Conservation (phyloP, 2,888 invertebrate species). For the Dysmachus trigonus region DNA sequence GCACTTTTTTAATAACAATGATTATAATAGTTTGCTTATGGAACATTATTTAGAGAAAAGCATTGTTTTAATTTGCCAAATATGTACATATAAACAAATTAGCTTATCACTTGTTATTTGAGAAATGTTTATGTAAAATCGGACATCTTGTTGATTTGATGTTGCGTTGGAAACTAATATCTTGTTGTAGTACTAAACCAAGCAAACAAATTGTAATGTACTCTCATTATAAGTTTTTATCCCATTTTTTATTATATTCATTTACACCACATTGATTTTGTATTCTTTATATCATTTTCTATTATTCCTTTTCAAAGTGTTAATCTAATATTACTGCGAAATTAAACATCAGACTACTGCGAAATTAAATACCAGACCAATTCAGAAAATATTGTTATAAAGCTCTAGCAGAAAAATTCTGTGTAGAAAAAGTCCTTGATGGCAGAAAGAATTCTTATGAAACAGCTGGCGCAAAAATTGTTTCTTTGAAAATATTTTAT, state of each 20-base stretch:
- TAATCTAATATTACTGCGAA: not conserved
- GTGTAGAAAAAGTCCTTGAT: not conserved
- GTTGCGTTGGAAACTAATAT: not conserved
- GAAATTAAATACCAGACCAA: not conserved
- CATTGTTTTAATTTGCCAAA: not conserved
- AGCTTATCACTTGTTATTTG: not conserved
- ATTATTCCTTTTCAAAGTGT: not conserved
- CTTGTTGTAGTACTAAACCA: not conserved
- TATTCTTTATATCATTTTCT: not conserved
- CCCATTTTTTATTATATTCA: not conserved
- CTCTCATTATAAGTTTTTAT: too few species aligned
- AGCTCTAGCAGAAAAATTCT: not conserved
- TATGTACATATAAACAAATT: not conserved
- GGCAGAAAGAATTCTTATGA: not conserved
- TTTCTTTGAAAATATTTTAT: not conserved
- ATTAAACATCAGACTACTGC: too few species aligned
- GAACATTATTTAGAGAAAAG: not conserved
- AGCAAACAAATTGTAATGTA: not conserved
- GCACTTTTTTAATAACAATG: not conserved
- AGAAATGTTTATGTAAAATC: not conserved
- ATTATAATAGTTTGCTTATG: not conserved
- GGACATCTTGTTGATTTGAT: slow-evolving; percentile 6
- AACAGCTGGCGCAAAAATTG: not conserved
- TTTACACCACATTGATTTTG: not conserved
- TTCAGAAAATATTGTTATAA: not conserved